phyloP scores from a whole-genome alignment of 2,113 vertebrate species.

The Percina caprodes region DNA sequence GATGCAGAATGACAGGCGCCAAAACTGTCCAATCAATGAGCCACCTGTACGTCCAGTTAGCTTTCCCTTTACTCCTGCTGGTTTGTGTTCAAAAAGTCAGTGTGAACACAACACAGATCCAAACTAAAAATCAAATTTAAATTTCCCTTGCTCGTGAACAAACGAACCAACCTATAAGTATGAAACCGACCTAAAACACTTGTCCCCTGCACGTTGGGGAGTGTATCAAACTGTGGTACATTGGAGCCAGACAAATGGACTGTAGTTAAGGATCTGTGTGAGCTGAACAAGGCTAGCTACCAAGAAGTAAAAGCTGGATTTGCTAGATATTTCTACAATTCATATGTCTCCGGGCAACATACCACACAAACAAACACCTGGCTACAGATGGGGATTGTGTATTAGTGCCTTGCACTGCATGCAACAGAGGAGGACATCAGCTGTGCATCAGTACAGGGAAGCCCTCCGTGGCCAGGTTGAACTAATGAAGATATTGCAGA shows the following conservation, averaged over 20 bases:
- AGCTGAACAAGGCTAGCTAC: neutral
- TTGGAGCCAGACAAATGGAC: neutral
- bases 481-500: constrained; percentile 54
- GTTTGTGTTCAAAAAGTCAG: neutral
- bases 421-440: neutral
- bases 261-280: neutral
- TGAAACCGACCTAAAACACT: neutral
- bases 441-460: neutral
- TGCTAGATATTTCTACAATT: neutral
- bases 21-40: constrained; percentile 12
- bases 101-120: neutral
- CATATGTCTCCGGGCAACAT: neutral
- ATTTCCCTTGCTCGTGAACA: neutral
- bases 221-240: constrained; percentile 3
- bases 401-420: neutral
- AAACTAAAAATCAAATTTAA: neutral
- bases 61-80: neutral
- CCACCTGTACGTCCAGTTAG: neutral
- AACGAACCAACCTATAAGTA: neutral
- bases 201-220: neutral
- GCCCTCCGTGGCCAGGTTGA: constrained; percentile 15
- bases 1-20: neutral
- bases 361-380: neutral
- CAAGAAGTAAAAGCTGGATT: neutral
- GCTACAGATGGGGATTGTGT: constrained; percentile 14